Evolutionary conservation across 2,888 invertebrate genomes (phyloP).

Genomic region (Diadromus collaris): DNA sequence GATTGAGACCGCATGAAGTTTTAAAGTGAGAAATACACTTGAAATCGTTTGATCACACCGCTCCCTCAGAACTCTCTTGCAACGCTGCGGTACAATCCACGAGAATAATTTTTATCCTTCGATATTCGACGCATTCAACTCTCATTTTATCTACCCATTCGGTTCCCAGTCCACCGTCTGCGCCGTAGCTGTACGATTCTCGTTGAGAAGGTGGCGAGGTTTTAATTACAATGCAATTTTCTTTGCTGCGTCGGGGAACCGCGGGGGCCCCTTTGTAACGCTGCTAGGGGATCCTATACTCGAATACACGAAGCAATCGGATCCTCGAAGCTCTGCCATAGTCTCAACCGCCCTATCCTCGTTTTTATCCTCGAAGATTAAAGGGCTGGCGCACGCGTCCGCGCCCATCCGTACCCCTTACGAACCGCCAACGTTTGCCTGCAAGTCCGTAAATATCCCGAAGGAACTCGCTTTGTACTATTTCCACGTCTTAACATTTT

Average conservation of each 20-base stretch:
- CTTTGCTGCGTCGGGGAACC: constrained; percentile 69
- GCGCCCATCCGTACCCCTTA: constrained; percentile 58
- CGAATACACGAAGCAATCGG: constrained; percentile 78
- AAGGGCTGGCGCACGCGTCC: constrained; percentile 72
- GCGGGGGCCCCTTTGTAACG: constrained; percentile 74
- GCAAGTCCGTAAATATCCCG: constrained; percentile 71
- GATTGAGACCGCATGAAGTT: constrained; percentile 4
- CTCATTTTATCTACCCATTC: constrained; percentile 52
- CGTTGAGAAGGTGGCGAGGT: constrained; percentile 65
- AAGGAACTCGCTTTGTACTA: constrained; percentile 50
- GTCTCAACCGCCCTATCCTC: constrained; percentile 57
- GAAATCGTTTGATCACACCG: constrained; percentile 50
- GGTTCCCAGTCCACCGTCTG: constrained; percentile 31
- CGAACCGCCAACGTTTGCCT: constrained; percentile 62
- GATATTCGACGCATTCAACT: constrained; percentile 58
- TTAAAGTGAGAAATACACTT: constrained; percentile 40
- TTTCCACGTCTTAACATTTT: constrained; percentile 22
- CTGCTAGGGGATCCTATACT: constrained; percentile 76
- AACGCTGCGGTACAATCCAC: constrained; percentile 15
- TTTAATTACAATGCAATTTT: constrained; percentile 80
- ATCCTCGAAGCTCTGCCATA: constrained; percentile 65
- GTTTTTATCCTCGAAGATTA: constrained; percentile 79
- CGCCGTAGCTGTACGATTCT: constrained; percentile 47
- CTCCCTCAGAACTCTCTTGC: constrained; percentile 23
- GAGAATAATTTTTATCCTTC: constrained; percentile 45